phyloP scores from a whole-genome alignment of 2,888 invertebrate genomes.

The Linnaemya tessellans region DNA sequence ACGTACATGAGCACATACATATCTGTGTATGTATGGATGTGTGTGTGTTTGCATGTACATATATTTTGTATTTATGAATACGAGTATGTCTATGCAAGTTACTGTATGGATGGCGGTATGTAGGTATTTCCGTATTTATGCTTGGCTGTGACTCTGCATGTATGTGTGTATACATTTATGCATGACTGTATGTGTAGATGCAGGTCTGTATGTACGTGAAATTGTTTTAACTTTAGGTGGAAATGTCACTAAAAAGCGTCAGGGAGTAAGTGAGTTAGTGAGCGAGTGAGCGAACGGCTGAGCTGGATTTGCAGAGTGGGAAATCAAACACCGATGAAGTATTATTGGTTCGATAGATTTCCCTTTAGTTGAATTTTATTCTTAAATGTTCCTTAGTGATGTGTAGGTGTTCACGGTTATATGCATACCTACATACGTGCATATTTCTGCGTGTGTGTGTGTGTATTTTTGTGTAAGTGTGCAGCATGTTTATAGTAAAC shows the following conservation, averaged over 20 bases:
- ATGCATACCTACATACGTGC: background rate
- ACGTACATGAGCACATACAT: background rate
- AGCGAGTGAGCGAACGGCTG: conserved; percentile 23
- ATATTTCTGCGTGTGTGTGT: background rate
- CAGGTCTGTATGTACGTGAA: background rate
- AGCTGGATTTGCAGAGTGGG: conserved; percentile 17
- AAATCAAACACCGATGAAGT: conserved; percentile 60
- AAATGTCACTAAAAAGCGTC: conserved; percentile 35
- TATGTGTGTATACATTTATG: no score
- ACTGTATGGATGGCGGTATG: no score
- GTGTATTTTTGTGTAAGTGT: background rate
- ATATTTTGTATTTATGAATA: no score
- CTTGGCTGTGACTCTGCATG: no score
- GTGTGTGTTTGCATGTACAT: no score
- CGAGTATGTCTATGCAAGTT: no score
- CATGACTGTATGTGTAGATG: background rate
- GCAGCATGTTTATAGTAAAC: conserved; percentile 61
- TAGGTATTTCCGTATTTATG: no score
- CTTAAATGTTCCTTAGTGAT: conserved; percentile 10
- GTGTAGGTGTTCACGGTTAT: conserved; percentile 5
- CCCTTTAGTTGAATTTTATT: conserved; percentile 39
- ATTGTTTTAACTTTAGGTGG: conserved; percentile 32
- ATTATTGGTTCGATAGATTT: conserved; percentile 70
- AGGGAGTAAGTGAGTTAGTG: conserved; percentile 41
- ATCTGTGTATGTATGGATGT: background rate